These are phyloP conservation scores for Xyliphius kryptos DNA, from an alignment of 2,113 vertebrate genomes.

Conservation along the genomic window DNA sequence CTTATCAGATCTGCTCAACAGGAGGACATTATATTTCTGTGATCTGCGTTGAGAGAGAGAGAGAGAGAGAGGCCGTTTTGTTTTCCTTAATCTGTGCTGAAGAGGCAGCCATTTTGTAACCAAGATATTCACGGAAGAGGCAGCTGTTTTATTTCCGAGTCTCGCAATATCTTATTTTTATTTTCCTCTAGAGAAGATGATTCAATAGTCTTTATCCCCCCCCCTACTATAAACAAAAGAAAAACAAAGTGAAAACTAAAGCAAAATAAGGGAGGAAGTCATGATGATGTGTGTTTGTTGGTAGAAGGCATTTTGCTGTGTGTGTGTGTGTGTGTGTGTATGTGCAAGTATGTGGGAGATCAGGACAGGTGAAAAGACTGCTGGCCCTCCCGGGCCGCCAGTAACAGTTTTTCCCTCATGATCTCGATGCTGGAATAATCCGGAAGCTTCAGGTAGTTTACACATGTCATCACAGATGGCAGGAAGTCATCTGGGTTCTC, in stretches of 20 bases:
- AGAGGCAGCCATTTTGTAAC: too few species aligned
- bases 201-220: too few species aligned
- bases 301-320: slow-evolving; percentile 80
- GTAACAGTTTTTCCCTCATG: slow-evolving; percentile 98
- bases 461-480: slow-evolving; percentile 98
- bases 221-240: too few species aligned
- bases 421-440: slow-evolving; percentile 99
- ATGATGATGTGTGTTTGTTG: slow-evolving; percentile 73
- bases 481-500: slow-evolving; percentile 98
- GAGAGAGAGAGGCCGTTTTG: too few species aligned
- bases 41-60: too few species aligned
- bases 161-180: too few species aligned
- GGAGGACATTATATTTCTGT: too few species aligned
- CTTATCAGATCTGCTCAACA: too few species aligned
- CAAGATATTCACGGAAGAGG: too few species aligned
- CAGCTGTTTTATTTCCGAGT: too few species aligned
- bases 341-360: slow-evolving; percentile 75
- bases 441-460: slow-evolving; percentile 99
- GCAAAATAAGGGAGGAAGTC: slow-evolving; percentile 64
- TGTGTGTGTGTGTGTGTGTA: slow-evolving; percentile 63
- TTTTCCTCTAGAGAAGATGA: too few species aligned
- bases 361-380: slow-evolving; percentile 99
- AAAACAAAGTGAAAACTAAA: slow-evolving; percentile 9
- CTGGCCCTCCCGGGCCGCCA: slow-evolving; percentile 96
- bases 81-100: too few species aligned